Evolutionary conservation across 2,797 vertebrate species (phyloP).

Genomic region (Eulemur coronatus): DNA sequence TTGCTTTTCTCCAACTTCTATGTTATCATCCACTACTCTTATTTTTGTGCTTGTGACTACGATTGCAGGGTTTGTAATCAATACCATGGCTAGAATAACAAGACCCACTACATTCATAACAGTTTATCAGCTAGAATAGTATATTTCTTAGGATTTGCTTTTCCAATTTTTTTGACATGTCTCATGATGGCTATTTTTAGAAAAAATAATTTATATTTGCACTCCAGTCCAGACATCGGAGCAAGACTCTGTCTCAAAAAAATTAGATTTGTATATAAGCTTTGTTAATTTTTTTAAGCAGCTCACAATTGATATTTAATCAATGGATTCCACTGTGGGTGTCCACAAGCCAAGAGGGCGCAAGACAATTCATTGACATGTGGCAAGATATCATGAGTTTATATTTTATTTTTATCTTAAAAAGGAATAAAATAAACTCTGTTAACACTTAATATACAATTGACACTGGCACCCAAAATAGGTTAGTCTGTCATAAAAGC

Average conservation of each 20-base stretch:
- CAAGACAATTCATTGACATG: neutral
- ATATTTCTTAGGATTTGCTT: neutral
- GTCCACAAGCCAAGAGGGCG: neutral
- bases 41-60: neutral
- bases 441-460: neutral
- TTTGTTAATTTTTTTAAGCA: neutral
- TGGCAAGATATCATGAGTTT: neutral
- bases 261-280: neutral
- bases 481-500: neutral
- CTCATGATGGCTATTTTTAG: neutral
- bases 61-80: neutral
- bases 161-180: neutral
- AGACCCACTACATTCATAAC: neutral
- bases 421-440: neutral
- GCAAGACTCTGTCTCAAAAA: neutral
- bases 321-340: neutral
- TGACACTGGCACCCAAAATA: neutral
- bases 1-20: neutral
- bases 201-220: no score
- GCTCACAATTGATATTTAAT: slow-evolving; percentile 4
- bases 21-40: neutral
- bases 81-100: neutral
- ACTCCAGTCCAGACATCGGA: no score
- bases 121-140: neutral
- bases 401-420: neutral